phyloP scores from a whole-genome alignment of 2,888 invertebrate genomes.

The Melanostoma mellinum region DNA sequence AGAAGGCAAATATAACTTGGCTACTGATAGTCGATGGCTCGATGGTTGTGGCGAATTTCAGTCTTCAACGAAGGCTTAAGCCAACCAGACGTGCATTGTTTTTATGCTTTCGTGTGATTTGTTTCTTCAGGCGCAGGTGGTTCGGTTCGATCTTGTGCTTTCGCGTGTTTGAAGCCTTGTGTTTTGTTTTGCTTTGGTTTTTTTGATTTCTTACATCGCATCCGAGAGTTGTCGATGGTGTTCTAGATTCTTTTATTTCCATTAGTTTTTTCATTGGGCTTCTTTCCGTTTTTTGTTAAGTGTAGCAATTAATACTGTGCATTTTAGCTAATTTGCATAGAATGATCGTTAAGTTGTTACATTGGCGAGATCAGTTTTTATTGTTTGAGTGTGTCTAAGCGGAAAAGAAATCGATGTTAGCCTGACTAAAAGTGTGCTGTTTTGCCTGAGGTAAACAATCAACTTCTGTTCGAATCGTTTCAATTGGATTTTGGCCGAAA shows the following conservation, averaged over 20 bases:
- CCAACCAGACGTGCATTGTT: slow-evolving; percentile 64
- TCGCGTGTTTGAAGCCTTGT: slow-evolving; percentile 36
- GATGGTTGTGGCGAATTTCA: slow-evolving; percentile 48
- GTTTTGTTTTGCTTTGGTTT: not conserved
- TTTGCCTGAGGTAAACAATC: slow-evolving; percentile 8
- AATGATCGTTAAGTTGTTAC: slow-evolving; percentile 39
- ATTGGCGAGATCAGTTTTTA: slow-evolving; percentile 7
- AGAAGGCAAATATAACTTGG: slow-evolving; percentile 20
- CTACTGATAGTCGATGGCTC: slow-evolving; percentile 48
- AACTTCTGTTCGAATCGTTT: slow-evolving; percentile 34
- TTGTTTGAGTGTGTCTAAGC: slow-evolving; percentile 4
- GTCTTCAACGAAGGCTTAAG: slow-evolving; percentile 69
- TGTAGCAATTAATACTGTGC: slow-evolving; percentile 52
- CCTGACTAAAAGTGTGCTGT: slow-evolving; percentile 8
- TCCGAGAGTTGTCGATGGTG: slow-evolving; percentile 35
- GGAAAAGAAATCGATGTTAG: slow-evolving; percentile 60
- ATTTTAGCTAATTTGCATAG: slow-evolving; percentile 62
- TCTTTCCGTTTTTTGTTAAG: slow-evolving; percentile 13
- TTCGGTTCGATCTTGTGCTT: slow-evolving; percentile 24
- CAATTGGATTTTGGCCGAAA: slow-evolving; percentile 15
- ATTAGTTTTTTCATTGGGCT: slow-evolving; percentile 4
- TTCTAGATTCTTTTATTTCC: slow-evolving; percentile 42
- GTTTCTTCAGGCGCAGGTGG: not conserved
- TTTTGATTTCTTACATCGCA: not conserved
- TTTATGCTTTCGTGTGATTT: not conserved